Base-by-base conservation (phyloP, 2,797 vertebrate species). In the Oreonectes daqikongensis region DNA sequence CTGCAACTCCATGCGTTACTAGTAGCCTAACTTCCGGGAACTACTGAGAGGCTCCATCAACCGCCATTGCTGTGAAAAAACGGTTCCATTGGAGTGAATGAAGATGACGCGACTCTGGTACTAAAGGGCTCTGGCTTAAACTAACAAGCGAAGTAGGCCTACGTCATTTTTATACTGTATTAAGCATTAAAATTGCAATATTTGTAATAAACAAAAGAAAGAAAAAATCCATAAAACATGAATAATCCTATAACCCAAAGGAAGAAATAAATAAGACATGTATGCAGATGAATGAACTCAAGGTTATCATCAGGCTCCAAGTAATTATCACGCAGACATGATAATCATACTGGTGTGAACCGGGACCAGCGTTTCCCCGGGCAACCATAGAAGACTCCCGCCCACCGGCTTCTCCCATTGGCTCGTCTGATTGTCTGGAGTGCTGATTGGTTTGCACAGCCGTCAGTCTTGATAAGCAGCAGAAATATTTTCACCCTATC, bases 401-500 rank as follows among this genome's bases (percentile, higher is more conserved):
- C 76, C 82, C 46, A 18, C 17, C 0, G 12, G 22, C 5, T 1
- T 8, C 17, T 79, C 24, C 60, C 35, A 83, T 84, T 83, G 79
- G 83, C 11, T 83, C 10, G 0, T 24, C 4, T 24, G 40, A 12
- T 69, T 22, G 63, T 30, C 35, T 10, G 48, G 9, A 28, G 53
- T 6, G 32, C 5, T 4, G 75, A 83, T 86, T 85, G 82, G 77
- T 14, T 70, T 10, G 12, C 5, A 20, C 17, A 38, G 40, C 74
- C 42, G 71, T 44, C 81, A 74, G 2, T 86, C 65, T 69, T 14
- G 7, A 8, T 1, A 28, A 14, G 22, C 30, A 42, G 24, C 1
- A 22, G 35, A 40, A 38, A 64, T 66, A 70, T 72, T 80, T 70
- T 55, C 28, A 70, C 32, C 32, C 15, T 50, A 42, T 66, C 60